Percentiles rank a stretch among this genome's conserved stretches.
These are phyloP conservation scores for Euthynnus affinis DNA, from an alignment of 2,797 vertebrate species.

Conservation along the genomic window DNA sequence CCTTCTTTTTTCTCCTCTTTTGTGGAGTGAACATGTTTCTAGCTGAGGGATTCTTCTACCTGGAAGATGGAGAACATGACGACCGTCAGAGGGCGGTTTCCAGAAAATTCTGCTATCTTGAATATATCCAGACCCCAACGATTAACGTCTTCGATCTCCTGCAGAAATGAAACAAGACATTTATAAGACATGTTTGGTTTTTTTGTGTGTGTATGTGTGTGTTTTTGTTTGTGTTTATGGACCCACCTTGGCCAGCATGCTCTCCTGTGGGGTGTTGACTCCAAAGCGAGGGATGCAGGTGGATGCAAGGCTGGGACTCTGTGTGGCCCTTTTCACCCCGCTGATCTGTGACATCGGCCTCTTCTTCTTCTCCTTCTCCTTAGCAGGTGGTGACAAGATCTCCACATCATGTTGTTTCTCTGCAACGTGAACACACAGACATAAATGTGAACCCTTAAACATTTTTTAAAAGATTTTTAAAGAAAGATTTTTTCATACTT, in stretches of 20 bases:
- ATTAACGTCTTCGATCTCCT: slow-evolving; percentile 93
- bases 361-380: slow-evolving; percentile 89
- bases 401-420: slow-evolving; percentile 95
- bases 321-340: slow-evolving; percentile 86
- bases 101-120: slow-evolving; percentile 91
- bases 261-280: slow-evolving; percentile 90
- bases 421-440: slow-evolving; percentile 64
- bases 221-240: background rate
- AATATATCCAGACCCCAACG: slow-evolving; percentile 95
- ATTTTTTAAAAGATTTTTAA: background rate
- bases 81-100: slow-evolving; percentile 92
- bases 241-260: slow-evolving; percentile 88
- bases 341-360: slow-evolving; percentile 92
- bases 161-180: slow-evolving; percentile 37
- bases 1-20: background rate
- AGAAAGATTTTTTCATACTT: too few relatives aligned
- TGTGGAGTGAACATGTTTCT: background rate
- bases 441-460: background rate
- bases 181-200: slow-evolving; percentile 21
- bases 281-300: slow-evolving; percentile 91
- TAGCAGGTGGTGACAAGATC: slow-evolving; percentile 80
- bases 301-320: slow-evolving; percentile 80
- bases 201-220: slow-evolving; percentile 3
- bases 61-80: slow-evolving; percentile 94
- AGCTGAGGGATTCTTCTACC: slow-evolving; percentile 79